Percentiles rank a stretch among this genome's conserved stretches.
Conservation (phyloP, 2,888 invertebrate genomes). For the Polyploca ridens region DNA sequence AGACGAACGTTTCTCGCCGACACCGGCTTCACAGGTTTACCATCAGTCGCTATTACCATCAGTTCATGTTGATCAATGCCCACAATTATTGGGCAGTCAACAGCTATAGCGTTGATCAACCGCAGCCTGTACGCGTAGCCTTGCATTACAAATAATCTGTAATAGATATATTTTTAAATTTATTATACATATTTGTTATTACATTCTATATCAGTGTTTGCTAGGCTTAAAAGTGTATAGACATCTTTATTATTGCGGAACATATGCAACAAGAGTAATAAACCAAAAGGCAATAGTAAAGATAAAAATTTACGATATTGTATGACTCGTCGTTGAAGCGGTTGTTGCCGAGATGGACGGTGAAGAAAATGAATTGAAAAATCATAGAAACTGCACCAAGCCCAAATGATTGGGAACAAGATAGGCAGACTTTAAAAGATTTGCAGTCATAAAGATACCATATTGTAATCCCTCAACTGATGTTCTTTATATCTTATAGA, state of each 20-base stretch:
- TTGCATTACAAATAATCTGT: slow-evolving; percentile 71
- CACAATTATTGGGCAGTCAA: slow-evolving; percentile 78
- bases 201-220: not conserved
- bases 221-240: not conserved
- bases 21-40: slow-evolving; percentile 75
- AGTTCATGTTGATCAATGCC: slow-evolving; percentile 80
- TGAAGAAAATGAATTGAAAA: too few species aligned
- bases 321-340: too few species aligned
- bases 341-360: too few species aligned
- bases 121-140: slow-evolving; percentile 82
- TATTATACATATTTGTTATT: not conserved
- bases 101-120: slow-evolving; percentile 81
- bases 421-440: too few species aligned
- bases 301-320: too few species aligned
- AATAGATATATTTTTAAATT: slow-evolving; percentile 30
- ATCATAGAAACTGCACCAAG: too few species aligned
- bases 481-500: too few species aligned
- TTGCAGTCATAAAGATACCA: too few species aligned
- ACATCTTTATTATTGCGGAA: not conserved
- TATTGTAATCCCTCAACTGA: too few species aligned
- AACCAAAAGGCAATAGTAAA: too few species aligned
- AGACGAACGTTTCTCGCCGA: slow-evolving; percentile 65
- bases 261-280: too few species aligned
- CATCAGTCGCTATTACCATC: slow-evolving; percentile 81
- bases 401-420: too few species aligned